phyloP scores from a whole-genome alignment of 2,797 vertebrate species.

The Hipposideros larvatus region DNA sequence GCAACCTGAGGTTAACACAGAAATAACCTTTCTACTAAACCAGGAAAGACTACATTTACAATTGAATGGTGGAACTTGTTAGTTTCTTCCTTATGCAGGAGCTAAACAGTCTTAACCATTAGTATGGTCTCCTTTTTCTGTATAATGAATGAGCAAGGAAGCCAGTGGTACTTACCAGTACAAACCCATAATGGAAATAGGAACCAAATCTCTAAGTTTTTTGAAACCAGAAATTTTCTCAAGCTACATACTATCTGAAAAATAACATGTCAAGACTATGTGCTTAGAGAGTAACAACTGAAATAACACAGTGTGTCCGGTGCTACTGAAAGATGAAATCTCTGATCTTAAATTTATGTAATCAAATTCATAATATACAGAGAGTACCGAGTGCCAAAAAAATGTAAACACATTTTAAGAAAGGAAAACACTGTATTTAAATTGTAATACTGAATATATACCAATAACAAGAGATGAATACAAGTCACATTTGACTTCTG shows the following conservation, averaged over 20 bases:
- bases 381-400: too few species aligned
- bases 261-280: neutral
- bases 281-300: neutral
- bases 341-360: neutral
- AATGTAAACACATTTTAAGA: too few species aligned
- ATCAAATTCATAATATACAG: slow-evolving; percentile 8
- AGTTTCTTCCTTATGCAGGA: neutral
- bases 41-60: neutral
- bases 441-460: too few species aligned
- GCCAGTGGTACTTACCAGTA: neutral
- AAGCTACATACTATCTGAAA: neutral
- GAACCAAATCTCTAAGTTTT: neutral
- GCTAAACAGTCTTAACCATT: neutral
- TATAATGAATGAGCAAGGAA: neutral
- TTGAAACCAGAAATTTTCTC: neutral
- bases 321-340: neutral
- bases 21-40: neutral
- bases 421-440: too few species aligned
- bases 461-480: too few species aligned
- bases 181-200: neutral
- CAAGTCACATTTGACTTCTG: too few species aligned
- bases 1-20: neutral
- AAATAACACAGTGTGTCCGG: neutral
- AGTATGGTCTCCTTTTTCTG: neutral
- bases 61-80: neutral